Evolutionary conservation across 2,888 invertebrate species (phyloP).

Genomic region (Laspeyria flexula): DNA sequence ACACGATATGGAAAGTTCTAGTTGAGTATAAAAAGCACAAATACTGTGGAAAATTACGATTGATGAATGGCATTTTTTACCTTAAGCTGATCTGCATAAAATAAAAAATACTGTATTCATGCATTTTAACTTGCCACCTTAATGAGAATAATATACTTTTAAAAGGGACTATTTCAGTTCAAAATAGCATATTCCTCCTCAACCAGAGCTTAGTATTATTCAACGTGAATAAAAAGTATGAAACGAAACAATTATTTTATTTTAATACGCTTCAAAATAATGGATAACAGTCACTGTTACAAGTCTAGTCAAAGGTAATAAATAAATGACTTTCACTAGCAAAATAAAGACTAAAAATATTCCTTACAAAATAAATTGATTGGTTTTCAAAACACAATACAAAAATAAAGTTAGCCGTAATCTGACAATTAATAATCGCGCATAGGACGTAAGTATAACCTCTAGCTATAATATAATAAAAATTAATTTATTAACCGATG

Average conservation of each 20-base stretch:
- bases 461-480: too few relatives aligned
- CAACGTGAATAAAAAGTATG: slow-evolving; percentile 27
- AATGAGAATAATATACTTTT: too few relatives aligned
- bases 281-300: slow-evolving; percentile 13
- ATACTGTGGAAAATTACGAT: too few relatives aligned
- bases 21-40: slow-evolving; percentile 22
- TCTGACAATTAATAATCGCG: not conserved
- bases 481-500: too few relatives aligned
- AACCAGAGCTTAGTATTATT: slow-evolving; percentile 14
- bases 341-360: slow-evolving; percentile 38
- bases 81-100: too few relatives aligned
- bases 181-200: too few relatives aligned
- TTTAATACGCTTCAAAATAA: slow-evolving; percentile 23
- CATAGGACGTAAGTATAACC: not conserved
- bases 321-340: slow-evolving; percentile 23
- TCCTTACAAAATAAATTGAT: slow-evolving; percentile 33
- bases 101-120: too few relatives aligned
- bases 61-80: too few relatives aligned
- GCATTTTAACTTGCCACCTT: too few relatives aligned
- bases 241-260: slow-evolving; percentile 25
- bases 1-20: slow-evolving; percentile 30
- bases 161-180: slow-evolving; percentile 1
- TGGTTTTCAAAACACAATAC: slow-evolving; percentile 30
- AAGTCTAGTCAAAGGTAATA: slow-evolving; percentile 23
- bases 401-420: not conserved